A percentile compares a stretch with the other conserved stretches of the same genome.
Evolutionary conservation across 2,888 invertebrate species (phyloP).

Genomic region (Anorthoa munda): DNA sequence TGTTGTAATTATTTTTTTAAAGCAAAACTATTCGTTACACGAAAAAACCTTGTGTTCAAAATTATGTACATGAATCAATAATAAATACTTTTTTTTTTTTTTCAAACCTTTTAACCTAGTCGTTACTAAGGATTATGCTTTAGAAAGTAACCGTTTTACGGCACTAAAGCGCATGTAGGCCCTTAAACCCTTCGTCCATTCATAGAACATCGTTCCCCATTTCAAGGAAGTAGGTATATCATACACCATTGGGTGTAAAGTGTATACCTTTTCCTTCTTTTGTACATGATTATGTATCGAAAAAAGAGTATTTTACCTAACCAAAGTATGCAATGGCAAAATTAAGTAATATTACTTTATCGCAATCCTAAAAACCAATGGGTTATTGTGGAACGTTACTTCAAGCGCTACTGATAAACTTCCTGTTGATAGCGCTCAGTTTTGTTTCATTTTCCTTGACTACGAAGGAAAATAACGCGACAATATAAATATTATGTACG

Average conservation of each 20-base stretch:
- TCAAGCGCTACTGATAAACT: slow-evolving; percentile 54
- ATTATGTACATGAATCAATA: too few relatives aligned
- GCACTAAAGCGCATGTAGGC: too few relatives aligned
- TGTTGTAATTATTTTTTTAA: too few relatives aligned
- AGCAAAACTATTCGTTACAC: too few relatives aligned
- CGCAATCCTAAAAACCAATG: slow-evolving; percentile 32
- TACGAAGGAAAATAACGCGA: slow-evolving; percentile 40
- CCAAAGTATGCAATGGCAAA: background rate
- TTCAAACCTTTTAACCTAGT: too few relatives aligned
- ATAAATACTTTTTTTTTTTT: too few relatives aligned
- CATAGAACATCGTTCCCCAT: too few relatives aligned
- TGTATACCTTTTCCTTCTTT: background rate
- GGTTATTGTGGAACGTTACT: slow-evolving; percentile 43
- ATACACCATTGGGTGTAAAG: background rate
- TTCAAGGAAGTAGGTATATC: background rate
- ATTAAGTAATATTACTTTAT: slow-evolving; percentile 31
- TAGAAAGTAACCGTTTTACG: too few relatives aligned
- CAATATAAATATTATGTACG: slow-evolving; percentile 18
- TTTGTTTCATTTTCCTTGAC: slow-evolving; percentile 50
- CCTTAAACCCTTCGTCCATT: background rate
- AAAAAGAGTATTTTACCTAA: background rate
- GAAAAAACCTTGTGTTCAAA: too few relatives aligned
- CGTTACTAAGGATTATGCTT: too few relatives aligned
- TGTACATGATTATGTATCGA: background rate
- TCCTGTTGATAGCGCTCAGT: slow-evolving; percentile 57